These are phyloP conservation scores for Gastrophysa polygoni DNA, from an alignment of 2,888 invertebrate species.

Conservation along the genomic window DNA sequence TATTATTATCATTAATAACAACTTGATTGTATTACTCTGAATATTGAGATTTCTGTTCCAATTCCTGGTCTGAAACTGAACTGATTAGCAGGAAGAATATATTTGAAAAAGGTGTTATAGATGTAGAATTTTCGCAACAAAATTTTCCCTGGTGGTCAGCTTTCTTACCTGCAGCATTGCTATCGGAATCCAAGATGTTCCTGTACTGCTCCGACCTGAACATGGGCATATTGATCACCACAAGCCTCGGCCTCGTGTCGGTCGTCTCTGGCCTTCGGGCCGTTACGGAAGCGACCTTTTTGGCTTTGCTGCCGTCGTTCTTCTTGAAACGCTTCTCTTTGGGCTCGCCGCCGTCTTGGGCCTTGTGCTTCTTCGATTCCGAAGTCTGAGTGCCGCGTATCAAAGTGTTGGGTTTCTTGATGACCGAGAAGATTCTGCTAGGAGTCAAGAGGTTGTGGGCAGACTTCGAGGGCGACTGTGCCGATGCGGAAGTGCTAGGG, in stretches of 20 bases:
- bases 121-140: too few species aligned
- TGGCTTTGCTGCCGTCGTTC: slow-evolving; percentile 22
- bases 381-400: slow-evolving; percentile 44
- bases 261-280: slow-evolving; percentile 1
- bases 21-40: too few species aligned
- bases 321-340: slow-evolving; percentile 31
- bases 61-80: too few species aligned
- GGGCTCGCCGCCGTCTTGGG: slow-evolving; percentile 18
- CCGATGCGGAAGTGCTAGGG: background rate
- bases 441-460: slow-evolving; percentile 43
- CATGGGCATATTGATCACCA: too few species aligned
- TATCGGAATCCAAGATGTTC: too few species aligned
- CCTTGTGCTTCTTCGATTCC: slow-evolving; percentile 46
- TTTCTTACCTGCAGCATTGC: too few species aligned
- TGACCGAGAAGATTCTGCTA: slow-evolving; percentile 43
- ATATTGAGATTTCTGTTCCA: too few species aligned
- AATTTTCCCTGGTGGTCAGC: too few species aligned
- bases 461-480: slow-evolving; percentile 21
- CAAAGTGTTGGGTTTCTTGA: slow-evolving; percentile 38
- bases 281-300: background rate
- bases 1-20: too few species aligned
- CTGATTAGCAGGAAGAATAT: too few species aligned
- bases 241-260: background rate
- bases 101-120: too few species aligned
- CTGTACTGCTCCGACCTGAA: too few species aligned